phyloP scores from a whole-genome alignment of 2,113 vertebrate genomes.

The Etia nguti region DNA sequence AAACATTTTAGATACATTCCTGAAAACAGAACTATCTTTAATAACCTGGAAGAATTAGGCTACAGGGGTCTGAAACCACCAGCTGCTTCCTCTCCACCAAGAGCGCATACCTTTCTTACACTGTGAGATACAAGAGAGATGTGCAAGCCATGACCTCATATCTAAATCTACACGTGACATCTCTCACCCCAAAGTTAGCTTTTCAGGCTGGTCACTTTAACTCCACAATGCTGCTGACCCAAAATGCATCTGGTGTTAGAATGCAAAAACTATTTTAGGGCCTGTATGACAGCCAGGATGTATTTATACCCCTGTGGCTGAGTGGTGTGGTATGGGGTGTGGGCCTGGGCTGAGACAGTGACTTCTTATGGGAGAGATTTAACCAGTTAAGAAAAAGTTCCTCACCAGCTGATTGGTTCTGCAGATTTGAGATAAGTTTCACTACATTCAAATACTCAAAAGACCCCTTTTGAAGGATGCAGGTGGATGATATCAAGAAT shows the following conservation, averaged over 20 bases:
- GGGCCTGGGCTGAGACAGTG: background rate
- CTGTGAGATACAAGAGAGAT: background rate
- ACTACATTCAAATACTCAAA: background rate
- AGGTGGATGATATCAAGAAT: background rate
- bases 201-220: constrained; percentile 6
- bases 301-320: constrained; percentile 16
- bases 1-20: background rate
- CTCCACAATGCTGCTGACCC: background rate
- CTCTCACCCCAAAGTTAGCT: background rate
- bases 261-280: constrained; percentile 21
- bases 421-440: background rate
- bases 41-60: background rate
- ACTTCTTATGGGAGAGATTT: background rate
- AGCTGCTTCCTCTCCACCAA: background rate
- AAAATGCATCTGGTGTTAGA: constrained; percentile 22
- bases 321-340: background rate
- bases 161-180: background rate
- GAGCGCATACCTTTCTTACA: background rate
- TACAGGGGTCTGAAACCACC: background rate
- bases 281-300: background rate
- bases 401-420: background rate
- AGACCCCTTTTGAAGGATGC: background rate
- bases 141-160: background rate
- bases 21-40: background rate
- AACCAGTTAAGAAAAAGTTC: background rate